A percentile compares a stretch with the other conserved stretches of the same genome.
Conservation (phyloP, 2,888 invertebrate species). For the Tethea ocularis region DNA sequence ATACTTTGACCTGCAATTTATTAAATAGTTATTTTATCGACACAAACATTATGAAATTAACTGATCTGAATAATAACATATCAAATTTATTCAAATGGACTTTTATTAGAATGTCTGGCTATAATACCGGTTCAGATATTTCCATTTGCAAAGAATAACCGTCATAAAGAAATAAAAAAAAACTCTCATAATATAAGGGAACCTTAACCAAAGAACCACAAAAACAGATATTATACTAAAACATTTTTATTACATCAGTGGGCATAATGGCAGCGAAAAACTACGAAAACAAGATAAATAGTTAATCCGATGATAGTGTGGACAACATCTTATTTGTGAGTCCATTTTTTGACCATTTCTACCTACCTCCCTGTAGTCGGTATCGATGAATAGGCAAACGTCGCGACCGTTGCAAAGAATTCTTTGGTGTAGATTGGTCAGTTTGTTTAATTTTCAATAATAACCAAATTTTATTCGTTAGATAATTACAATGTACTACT, state of each 20-base stretch:
- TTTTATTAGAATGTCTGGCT: too few species aligned
- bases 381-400: background rate
- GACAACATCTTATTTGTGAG: conserved; percentile 9
- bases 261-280: conserved; percentile 5
- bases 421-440: background rate
- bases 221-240: conserved; percentile 3
- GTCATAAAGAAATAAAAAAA: background rate
- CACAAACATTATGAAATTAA: too few species aligned
- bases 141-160: too few species aligned
- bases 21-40: too few species aligned
- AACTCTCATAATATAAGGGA: background rate
- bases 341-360: conserved; percentile 7
- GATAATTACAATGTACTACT: too few species aligned
- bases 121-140: too few species aligned
- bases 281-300: conserved; percentile 11
- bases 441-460: background rate
- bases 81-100: too few species aligned
- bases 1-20: too few species aligned
- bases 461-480: background rate
- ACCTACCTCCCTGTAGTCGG: background rate
- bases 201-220: background rate
- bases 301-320: conserved; percentile 8
- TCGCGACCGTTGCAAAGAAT: background rate
- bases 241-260: conserved; percentile 2
- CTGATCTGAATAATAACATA: too few species aligned